Evolutionary conservation across 2,888 invertebrate genomes (phyloP).

Genomic region (Trachelus stipa): DNA sequence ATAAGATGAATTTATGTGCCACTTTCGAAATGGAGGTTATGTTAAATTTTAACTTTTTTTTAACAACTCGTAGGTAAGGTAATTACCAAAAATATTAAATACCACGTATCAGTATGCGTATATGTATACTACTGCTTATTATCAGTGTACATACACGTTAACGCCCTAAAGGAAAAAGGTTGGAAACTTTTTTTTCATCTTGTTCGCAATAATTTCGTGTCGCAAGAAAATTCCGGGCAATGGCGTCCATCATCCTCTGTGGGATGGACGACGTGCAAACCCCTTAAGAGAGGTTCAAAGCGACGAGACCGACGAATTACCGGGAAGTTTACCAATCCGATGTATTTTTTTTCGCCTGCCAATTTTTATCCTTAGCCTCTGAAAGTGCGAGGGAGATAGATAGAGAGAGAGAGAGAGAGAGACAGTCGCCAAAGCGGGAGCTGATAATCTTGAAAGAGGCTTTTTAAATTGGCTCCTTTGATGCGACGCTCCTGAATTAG

Average conservation of each 20-base stretch:
- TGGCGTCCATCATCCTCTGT: constrained; percentile 4
- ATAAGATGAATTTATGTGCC: background rate
- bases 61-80: background rate
- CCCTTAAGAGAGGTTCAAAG: constrained; percentile 58
- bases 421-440: background rate
- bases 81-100: constrained; percentile 18
- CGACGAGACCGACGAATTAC: constrained; percentile 58
- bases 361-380: constrained; percentile 16
- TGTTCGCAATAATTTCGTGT: constrained; percentile 16
- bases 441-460: constrained; percentile 63
- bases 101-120: background rate
- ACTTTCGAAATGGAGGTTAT: background rate
- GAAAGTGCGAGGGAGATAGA: background rate
- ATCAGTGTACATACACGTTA: constrained; percentile 40
- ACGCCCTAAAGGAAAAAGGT: constrained; percentile 45
- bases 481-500: constrained; percentile 62
- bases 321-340: constrained; percentile 60
- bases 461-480: constrained; percentile 67
- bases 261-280: constrained; percentile 12
- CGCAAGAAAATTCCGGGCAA: constrained; percentile 21
- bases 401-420: too few species aligned
- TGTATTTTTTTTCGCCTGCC: constrained; percentile 32
- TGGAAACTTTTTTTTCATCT: constrained; percentile 20
- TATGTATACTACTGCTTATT: background rate
- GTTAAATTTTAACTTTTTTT: background rate